Percentiles rank a stretch among this genome's conserved stretches.
Evolutionary conservation across 2,888 invertebrate genomes (phyloP).

Genomic region (Acleris emargana): DNA sequence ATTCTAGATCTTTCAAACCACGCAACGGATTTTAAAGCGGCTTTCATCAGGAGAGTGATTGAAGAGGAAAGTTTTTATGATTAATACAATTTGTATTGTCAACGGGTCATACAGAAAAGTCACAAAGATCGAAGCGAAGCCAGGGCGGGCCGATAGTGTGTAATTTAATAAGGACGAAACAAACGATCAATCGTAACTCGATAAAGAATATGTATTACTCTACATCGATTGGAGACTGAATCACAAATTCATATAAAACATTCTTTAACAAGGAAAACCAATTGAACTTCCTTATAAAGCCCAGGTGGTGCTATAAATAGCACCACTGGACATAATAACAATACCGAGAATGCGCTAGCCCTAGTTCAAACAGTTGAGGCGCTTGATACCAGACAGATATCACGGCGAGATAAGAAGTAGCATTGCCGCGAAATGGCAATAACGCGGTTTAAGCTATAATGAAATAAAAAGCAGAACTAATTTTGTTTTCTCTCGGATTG

Average conservation of each 20-base stretch:
- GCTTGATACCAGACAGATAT: constrained; percentile 12
- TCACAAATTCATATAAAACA: neutral
- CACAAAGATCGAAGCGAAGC: too few relatives aligned
- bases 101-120: too few relatives aligned
- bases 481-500: neutral
- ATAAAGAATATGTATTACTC: too few relatives aligned
- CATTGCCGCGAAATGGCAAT: neutral
- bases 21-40: too few relatives aligned
- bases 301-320: neutral
- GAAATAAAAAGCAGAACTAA: constrained; percentile 5
- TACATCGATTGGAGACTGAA: too few relatives aligned
- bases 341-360: neutral
- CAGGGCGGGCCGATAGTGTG: too few relatives aligned
- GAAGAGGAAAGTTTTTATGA: too few relatives aligned
- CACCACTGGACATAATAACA: neutral
- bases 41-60: too few relatives aligned
- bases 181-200: too few relatives aligned
- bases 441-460: neutral
- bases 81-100: too few relatives aligned
- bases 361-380: constrained; percentile 8
- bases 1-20: too few relatives aligned
- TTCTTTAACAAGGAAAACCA: neutral
- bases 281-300: neutral
- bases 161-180: too few relatives aligned
- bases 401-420: constrained; percentile 1